phyloP scores from a whole-genome alignment of 2,888 invertebrate species.

The Napeogenes sylphis region DNA sequence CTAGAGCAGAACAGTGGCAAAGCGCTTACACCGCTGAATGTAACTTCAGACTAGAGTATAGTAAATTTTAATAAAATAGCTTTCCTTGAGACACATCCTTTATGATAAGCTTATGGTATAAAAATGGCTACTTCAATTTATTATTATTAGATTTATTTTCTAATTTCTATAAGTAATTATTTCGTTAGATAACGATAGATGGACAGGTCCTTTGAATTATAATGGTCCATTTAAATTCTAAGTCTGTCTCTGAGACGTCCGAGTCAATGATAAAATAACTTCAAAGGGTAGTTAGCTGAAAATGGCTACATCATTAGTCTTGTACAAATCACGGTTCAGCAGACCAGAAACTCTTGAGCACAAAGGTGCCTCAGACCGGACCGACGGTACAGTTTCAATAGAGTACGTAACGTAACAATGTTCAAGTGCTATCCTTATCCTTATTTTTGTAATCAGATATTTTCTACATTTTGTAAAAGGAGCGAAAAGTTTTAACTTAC shows the following conservation, averaged over 20 bases:
- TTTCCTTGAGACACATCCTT: conserved; percentile 13
- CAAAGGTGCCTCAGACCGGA: conserved; percentile 47
- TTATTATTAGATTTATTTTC: background rate
- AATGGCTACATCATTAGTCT: conserved; percentile 55
- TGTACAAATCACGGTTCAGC: conserved; percentile 50
- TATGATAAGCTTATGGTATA: too few species aligned
- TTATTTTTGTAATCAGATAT: conserved; percentile 28
- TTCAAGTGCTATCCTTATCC: conserved; percentile 29
- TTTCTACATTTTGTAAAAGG: conserved; percentile 1
- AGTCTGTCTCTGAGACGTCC: conserved; percentile 8
- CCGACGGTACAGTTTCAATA: conserved; percentile 37
- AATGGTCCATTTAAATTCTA: background rate
- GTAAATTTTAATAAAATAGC: conserved; percentile 21
- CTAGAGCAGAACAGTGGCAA: conserved; percentile 39
- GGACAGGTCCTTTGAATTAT: background rate
- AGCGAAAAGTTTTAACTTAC: background rate
- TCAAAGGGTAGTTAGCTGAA: conserved; percentile 35
- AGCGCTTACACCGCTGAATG: conserved; percentile 34
- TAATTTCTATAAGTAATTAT: background rate
- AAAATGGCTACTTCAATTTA: too few species aligned
- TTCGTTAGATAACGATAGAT: background rate
- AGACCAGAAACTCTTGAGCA: conserved; percentile 51
- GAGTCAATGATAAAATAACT: conserved; percentile 28
- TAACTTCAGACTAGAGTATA: conserved; percentile 21
- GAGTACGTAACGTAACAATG: conserved; percentile 29